Percentiles rank a stretch among this genome's conserved stretches.
These are phyloP conservation scores for Acanthoscelides obtectus DNA, from an alignment of 2,888 invertebrate species.

Conservation along the genomic window DNA sequence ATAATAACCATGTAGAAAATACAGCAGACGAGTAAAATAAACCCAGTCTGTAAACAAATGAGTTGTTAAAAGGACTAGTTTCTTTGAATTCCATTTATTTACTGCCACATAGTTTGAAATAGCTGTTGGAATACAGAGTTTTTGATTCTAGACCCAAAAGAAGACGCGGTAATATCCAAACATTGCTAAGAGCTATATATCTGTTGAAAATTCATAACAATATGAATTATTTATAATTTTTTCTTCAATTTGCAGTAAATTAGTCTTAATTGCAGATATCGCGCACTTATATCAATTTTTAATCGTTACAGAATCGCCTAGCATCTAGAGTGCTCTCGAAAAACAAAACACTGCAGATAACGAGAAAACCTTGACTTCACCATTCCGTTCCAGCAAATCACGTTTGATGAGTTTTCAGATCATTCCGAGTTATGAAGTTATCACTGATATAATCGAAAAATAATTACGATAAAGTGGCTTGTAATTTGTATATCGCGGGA, in stretches of 20 bases:
- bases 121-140: too few species aligned
- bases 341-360: neutral
- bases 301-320: neutral
- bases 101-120: too few species aligned
- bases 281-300: neutral
- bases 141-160: too few species aligned
- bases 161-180: too few species aligned
- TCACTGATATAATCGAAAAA: neutral
- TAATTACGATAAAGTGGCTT: neutral
- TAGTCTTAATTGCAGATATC: neutral
- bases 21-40: too few species aligned
- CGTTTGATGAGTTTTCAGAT: neutral
- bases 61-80: too few species aligned
- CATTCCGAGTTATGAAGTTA: neutral
- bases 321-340: neutral
- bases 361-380: neutral
- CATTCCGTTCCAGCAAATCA: neutral
- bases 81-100: too few species aligned
- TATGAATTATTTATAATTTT: neutral
- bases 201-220: neutral
- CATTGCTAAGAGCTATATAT: neutral
- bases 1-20: too few species aligned
- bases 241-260: neutral
- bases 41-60: too few species aligned
- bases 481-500: neutral